Evolutionary conservation across 2,888 invertebrate genomes (phyloP), one percentile per base, ranked within the genome.

Genomic region (Ecliptopera silaceata): DNA sequence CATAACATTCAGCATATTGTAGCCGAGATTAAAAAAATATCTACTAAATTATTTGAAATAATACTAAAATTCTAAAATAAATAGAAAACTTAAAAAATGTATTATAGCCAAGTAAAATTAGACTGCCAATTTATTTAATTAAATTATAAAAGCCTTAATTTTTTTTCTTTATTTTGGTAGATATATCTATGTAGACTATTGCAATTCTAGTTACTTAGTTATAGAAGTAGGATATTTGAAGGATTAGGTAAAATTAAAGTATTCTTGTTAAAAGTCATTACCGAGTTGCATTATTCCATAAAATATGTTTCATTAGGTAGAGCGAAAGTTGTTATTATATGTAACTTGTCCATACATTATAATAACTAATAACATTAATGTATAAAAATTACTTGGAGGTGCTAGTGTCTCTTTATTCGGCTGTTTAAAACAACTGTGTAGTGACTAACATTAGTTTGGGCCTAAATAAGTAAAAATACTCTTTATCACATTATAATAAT

Each of bases 351-450:
- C 38, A 15, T 31, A 15, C 18, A 12, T 22, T 36, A 36, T 15
- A 15, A 13, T 13, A n/a, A n/a, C n/a, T 13, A 12, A 3, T 11
- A 31, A 31, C 31, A 32, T 4, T 11, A 29, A 17, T 29, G 20
- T 46, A 41, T 26, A 17, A 12, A 44, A 39, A 11, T 29, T 49
- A 49, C 18, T 45, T 26, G 8, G 29, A 46, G 50, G 46, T 42
- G 50, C 34, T 56, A 46, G 43, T 20, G 13, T 43, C 42, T 43
- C 47, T 46, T 43, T 43, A 38, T 39, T 39, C 45, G 20, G 43
- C 34, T 51, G 46, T 51, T 47, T 11, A 36, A 22, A 45, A 45
- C 34, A 42, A 46, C 26, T 38, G 32, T 38, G 15, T 6, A 39
- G 39, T 20, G 38, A 38, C 34, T 46, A 38, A 22, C 11, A 31